phyloP scores from a whole-genome alignment of 1,140 invertebrate species.

The Zaprionus vittiger region DNA sequence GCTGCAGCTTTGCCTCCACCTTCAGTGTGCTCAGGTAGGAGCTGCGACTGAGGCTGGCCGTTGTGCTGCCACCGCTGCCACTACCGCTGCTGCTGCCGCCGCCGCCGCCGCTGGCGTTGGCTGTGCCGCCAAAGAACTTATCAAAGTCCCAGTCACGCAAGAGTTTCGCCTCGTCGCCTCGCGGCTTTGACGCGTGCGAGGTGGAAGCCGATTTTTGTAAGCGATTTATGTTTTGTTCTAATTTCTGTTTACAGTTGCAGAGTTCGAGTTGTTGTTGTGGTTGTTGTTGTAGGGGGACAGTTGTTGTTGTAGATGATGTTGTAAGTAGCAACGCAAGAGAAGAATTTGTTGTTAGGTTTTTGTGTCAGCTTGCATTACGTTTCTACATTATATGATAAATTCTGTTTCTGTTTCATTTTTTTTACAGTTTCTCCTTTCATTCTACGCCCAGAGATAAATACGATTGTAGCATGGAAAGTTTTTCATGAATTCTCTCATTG shows the following conservation, averaged over 20 bases:
- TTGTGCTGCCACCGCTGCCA: slow-evolving; percentile 45
- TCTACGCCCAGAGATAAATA: slow-evolving; percentile 54
- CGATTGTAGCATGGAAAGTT: slow-evolving; percentile 67
- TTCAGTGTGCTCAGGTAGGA: slow-evolving; percentile 78
- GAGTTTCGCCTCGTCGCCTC: slow-evolving; percentile 80
- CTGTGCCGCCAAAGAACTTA: slow-evolving; percentile 87
- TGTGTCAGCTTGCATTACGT: slow-evolving; percentile 51
- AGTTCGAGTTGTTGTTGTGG: slow-evolving; percentile 49
- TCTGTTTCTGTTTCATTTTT: slow-evolving; percentile 17
- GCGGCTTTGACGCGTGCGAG: slow-evolving; percentile 66
- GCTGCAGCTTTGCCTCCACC: slow-evolving; percentile 70
- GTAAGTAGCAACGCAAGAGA: slow-evolving; percentile 77
- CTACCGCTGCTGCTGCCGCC: slow-evolving; percentile 26
- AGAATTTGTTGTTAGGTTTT: slow-evolving; percentile 63
- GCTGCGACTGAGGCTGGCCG: slow-evolving; percentile 68
- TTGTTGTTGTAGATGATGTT: slow-evolving; percentile 56
- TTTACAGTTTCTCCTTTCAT: slow-evolving; percentile 33
- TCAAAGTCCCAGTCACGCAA: slow-evolving; percentile 93
- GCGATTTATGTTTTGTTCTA: slow-evolving; percentile 78
- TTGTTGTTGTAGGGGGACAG: slow-evolving; percentile 22
- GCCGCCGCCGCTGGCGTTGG: slow-evolving; percentile 10
- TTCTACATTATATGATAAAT: slow-evolving; percentile 31
- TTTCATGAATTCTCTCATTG: slow-evolving; percentile 79
- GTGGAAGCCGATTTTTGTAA: slow-evolving; percentile 83
- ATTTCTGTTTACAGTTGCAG: slow-evolving; percentile 69